phyloP scores from a whole-genome alignment of 2,113 vertebrate species.

The Morone saxatilis region DNA sequence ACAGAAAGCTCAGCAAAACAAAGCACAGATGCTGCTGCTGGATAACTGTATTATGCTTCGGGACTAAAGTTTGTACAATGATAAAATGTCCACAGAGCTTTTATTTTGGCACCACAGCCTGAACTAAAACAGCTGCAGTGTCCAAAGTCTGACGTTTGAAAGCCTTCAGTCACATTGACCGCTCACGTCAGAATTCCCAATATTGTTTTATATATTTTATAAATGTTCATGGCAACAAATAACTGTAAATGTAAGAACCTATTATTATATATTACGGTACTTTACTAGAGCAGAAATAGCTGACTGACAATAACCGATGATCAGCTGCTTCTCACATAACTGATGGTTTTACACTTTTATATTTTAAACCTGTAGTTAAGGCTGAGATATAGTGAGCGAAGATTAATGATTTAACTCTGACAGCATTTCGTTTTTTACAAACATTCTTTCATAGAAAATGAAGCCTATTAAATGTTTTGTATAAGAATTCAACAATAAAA shows the following conservation, averaged over 20 bases:
- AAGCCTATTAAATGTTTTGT: too few relatives aligned
- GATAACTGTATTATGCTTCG: not conserved
- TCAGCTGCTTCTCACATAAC: too few relatives aligned
- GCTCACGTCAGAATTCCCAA: too few relatives aligned
- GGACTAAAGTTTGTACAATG: not conserved
- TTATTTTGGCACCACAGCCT: not conserved
- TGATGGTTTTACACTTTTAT: too few relatives aligned
- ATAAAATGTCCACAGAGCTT: not conserved
- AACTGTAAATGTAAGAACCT: not conserved
- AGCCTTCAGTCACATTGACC: too few relatives aligned
- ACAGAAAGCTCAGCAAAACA: not conserved
- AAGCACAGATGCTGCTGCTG: not conserved
- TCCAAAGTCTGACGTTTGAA: not conserved
- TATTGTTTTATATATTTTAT: too few relatives aligned
- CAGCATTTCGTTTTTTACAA: too few relatives aligned
- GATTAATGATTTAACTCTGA: too few relatives aligned
- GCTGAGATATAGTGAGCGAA: too few relatives aligned
- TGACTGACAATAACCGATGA: not conserved
- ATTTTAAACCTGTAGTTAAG: too few relatives aligned
- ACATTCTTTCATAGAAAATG: too few relatives aligned
- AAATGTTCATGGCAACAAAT: not conserved
- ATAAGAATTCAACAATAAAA: too few relatives aligned
- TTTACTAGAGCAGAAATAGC: not conserved
- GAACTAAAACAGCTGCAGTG: not conserved
- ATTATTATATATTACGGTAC: not conserved